These are phyloP conservation scores for Fragum fragum DNA, from an alignment of 2,888 invertebrate genomes.

Conservation along the genomic window DNA sequence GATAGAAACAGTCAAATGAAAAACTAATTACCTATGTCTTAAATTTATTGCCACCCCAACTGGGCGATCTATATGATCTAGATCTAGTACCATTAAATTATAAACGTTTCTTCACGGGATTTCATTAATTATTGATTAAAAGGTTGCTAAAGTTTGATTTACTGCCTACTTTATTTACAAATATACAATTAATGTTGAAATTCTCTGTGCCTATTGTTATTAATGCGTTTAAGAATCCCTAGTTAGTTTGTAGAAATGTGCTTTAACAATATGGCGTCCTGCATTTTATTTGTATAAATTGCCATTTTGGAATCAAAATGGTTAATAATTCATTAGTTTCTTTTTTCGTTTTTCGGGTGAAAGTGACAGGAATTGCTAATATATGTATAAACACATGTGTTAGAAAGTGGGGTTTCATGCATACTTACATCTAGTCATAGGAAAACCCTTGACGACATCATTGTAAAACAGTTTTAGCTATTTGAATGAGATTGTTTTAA, in stretches of 20 bases:
- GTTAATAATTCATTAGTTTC: neutral
- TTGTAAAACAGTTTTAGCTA: no score
- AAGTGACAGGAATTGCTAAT: no score
- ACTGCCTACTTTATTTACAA: slow-evolving; percentile 7
- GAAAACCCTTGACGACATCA: no score
- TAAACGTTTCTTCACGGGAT: slow-evolving; percentile 5
- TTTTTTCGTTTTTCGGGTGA: no score
- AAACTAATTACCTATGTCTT: slow-evolving; percentile 27
- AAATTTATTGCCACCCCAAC: slow-evolving; percentile 12
- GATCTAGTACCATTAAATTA: slow-evolving; percentile 10
- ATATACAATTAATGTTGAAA: neutral
- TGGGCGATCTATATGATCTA: slow-evolving; percentile 18
- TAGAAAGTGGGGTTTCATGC: no score
- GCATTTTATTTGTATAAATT: neutral
- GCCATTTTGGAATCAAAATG: neutral
- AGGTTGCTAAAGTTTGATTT: neutral
- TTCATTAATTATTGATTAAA: slow-evolving; percentile 4
- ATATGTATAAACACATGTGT: no score
- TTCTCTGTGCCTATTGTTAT: neutral
- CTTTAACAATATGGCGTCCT: neutral
- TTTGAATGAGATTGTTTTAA: no score
- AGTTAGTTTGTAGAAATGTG: neutral
- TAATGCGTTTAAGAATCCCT: neutral
- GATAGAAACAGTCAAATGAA: slow-evolving; percentile 13
- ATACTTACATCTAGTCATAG: no score